Base-by-base conservation (phyloP, 2,888 invertebrate species). In the Pachydiplax longipennis region DNA sequence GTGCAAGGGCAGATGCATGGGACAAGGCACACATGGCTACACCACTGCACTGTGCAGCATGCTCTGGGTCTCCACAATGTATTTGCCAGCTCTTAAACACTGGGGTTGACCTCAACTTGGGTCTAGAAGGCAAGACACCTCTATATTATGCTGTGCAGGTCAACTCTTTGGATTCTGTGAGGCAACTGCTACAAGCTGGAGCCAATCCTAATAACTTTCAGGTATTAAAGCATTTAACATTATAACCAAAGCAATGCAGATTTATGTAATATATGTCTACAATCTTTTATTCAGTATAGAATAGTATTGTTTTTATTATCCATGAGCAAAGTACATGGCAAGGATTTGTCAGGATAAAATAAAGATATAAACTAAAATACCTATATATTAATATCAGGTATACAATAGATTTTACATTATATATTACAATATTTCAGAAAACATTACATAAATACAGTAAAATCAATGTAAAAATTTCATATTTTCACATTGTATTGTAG, bases 91-190 rank as follows among this genome's bases (percentile, higher is more conserved):
- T 98, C 91, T 94, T 98, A 91, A 95, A 95, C 91, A 95, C 96
- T 91, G 97, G 97, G 0, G 97, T 97, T n/a, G 96, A 97, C 92
- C 96, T 97, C n/a, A 96, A 97, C 92, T 96, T 97, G 12, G 97
- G 97, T 22, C 92, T 95, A 13, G 93, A 93, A 40, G 91, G 93
- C 91, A 95, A 96, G 92, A 97, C 97, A 80, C 97, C 98, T 0
- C 94, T 98, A 91, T 97, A 98, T 93, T 97, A 97, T 93, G 98
- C 98, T 0, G 97, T 98, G 90, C 95, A 97, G 92, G 97, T 96
- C 93, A 95, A 96, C 93, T 96, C 96, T 18, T 94, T 95, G 91
- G 96, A 97, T 92, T 97, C 97, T 92, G 97, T 97, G 2, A 95
- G 95, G 93, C 95, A 95, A 92, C 94, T 98, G 92, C 93, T 98